Percentiles rank a stretch among this genome's conserved stretches.
phyloP scores from a whole-genome alignment of 35 echinoderm and acorn worm genomes.

The Stichopus chloronotus region DNA sequence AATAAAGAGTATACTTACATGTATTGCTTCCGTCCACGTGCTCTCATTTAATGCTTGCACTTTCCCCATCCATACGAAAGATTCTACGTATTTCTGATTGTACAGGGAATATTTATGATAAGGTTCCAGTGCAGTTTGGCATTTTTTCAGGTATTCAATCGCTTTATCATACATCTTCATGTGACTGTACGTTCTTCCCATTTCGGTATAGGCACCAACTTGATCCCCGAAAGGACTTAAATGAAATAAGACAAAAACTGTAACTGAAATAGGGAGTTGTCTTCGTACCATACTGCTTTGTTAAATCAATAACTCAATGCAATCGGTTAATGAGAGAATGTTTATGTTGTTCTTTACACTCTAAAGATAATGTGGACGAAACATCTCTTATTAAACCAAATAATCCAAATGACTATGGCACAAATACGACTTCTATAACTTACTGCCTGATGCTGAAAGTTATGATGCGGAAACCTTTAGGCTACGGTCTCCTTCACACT shows the following conservation, averaged over 20 bases:
- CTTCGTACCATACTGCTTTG: background rate
- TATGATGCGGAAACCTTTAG: too few species aligned
- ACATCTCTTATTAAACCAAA: too few species aligned
- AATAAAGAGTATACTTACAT: background rate
- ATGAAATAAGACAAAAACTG: background rate
- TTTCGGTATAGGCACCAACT: background rate
- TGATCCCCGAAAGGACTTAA: background rate
- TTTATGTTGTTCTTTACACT: background rate
- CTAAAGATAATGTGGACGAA: too few species aligned
- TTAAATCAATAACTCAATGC: background rate
- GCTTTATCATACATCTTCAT: conserved; percentile 4
- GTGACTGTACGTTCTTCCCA: background rate
- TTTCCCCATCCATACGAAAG: background rate
- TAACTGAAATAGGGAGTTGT: background rate
- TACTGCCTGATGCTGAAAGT: too few species aligned
- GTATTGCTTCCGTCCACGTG: background rate
- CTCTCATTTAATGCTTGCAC: conserved; percentile 8
- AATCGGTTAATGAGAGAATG: background rate
- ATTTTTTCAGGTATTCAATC: background rate
- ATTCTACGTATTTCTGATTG: background rate
- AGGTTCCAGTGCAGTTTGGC: background rate
- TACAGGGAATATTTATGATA: background rate
- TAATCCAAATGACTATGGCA: too few species aligned
- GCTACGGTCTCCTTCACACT: too few species aligned
- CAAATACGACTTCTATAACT: too few species aligned